Percentiles rank a stretch among this genome's conserved stretches.
phyloP scores from a whole-genome alignment of 2,888 invertebrate genomes.

The Nephrotoma flavescens region DNA sequence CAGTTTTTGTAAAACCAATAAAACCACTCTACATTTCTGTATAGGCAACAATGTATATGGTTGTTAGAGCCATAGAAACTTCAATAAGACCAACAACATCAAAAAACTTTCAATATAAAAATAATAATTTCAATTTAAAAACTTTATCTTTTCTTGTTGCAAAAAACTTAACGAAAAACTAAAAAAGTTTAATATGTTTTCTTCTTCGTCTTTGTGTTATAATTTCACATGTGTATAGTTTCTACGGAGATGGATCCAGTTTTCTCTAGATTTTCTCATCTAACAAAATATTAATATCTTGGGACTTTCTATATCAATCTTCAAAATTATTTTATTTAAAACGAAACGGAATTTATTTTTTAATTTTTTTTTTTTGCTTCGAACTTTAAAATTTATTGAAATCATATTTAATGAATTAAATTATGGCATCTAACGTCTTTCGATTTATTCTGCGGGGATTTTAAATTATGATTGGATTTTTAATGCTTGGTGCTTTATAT shows the following conservation, averaged over 20 bases:
- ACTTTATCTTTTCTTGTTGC: neutral
- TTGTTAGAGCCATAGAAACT: neutral
- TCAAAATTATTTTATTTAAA: neutral
- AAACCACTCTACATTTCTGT: too few species aligned
- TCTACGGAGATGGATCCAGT: neutral
- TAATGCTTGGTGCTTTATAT: neutral
- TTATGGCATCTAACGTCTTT: neutral
- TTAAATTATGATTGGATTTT: neutral
- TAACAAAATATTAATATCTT: neutral
- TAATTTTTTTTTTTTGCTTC: neutral
- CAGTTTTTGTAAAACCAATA: too few species aligned
- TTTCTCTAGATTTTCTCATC: neutral
- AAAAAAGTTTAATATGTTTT: neutral
- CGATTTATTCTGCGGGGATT: neutral
- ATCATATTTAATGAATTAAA: neutral
- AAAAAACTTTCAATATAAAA: neutral
- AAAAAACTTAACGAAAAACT: neutral
- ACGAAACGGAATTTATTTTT: neutral
- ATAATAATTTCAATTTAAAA: neutral
- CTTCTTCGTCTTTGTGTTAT: neutral
- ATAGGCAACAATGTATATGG: too few species aligned
- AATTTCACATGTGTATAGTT: neutral
- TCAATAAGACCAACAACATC: neutral
- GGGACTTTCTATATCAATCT: neutral
- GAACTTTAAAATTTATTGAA: neutral